phyloP scores from a whole-genome alignment of 2,797 vertebrate species.

The Enteromius paludinosus region DNA sequence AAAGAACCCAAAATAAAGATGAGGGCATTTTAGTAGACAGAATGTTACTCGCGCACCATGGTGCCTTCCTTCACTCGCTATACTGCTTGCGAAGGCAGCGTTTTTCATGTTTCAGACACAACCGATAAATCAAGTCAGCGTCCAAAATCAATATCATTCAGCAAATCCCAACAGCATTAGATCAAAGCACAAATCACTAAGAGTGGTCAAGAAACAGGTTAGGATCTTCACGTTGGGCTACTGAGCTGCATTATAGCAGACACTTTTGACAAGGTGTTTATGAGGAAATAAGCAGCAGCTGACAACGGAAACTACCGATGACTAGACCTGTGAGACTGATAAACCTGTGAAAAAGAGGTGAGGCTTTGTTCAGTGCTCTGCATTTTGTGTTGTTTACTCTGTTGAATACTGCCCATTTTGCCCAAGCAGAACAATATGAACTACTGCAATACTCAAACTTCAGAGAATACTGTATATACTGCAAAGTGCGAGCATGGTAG shows the following conservation, averaged over 20 bases:
- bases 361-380: neutral
- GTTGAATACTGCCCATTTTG: neutral
- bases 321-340: neutral
- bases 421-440: neutral
- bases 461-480: neutral
- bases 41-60: neutral
- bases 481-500: neutral
- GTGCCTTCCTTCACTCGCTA: neutral
- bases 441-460: neutral
- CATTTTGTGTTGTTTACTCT: neutral
- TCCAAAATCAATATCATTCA: conserved; percentile 40
- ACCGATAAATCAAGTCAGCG: conserved; percentile 21
- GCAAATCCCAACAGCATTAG: conserved; percentile 25
- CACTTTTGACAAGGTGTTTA: conserved; percentile 16
- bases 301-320: conserved; percentile 6
- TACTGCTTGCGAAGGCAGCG: neutral
- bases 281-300: conserved; percentile 20
- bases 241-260: neutral
- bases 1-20: neutral
- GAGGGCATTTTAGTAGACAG: neutral
- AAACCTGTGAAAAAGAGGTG: neutral
- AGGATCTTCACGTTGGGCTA: neutral
- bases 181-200: conserved; percentile 28
- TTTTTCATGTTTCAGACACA: conserved; percentile 21
- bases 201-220: conserved; percentile 2